Base-by-base conservation (phyloP, 2,888 invertebrate genomes). In the Spodoptera littoralis region DNA sequence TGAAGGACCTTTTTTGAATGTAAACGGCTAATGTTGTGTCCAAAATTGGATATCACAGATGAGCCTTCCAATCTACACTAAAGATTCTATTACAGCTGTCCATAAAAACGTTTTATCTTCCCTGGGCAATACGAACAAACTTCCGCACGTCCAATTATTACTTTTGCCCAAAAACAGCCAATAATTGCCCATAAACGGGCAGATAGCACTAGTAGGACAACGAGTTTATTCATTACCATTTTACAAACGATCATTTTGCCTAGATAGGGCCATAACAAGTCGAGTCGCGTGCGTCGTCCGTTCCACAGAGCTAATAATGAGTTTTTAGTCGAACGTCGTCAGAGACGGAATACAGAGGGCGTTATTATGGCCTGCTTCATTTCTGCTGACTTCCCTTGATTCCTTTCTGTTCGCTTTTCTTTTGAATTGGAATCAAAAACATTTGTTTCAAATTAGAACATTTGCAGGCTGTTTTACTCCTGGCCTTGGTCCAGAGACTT, bases 291-390 rank as follows among this genome's bases (percentile, higher is more conserved):
- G 45, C 44, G 61, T 56, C 82, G 76, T 77, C 57, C 70, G 59
- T 79, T 75, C 64, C 55, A 46, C 52, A 56, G 60, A 66, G 75
- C 63, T 75, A 71, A 70, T 85, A 86, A 84, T 82, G 84, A 86
- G 80, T 80, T 84, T 82, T 81, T 79, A 77, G 74, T 76, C 64
- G 66, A 61, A 66, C 64, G 62, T 61, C 53, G 62, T 60, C 53
- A 45, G 79, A 65, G 70, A 55, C 59, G 80, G 80, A 84, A 83
- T 84, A 83, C 77, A 75, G 78, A 83, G 64, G 67, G 68, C 64
- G 54, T 41, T 74, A 76, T 83, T 81, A 81, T 58, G 69, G 64
- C 42, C 8, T 42, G 18, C n/a, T 36, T 60, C 22, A 48, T 61
- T 69, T 36, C 18, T 30, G 1, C 48, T 8, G 36, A 44, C 48